Evolutionary conservation across 2,113 vertebrate genomes (phyloP).

Genomic region (Labeo catla): DNA sequence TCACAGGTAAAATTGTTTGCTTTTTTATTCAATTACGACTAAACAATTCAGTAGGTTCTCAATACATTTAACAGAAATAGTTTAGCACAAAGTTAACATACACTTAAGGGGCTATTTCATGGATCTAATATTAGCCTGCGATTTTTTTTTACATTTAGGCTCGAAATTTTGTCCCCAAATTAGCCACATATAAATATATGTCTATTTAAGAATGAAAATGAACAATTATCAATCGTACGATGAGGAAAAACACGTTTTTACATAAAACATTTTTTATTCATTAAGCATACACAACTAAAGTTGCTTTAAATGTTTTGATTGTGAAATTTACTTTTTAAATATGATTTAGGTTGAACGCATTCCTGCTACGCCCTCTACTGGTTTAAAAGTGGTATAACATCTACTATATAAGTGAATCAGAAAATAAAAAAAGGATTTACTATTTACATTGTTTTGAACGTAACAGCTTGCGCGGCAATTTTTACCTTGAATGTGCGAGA

Average conservation of each 20-base stretch:
- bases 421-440: no score
- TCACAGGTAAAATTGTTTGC: no score
- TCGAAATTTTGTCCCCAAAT: not conserved
- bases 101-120: not conserved
- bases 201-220: not conserved
- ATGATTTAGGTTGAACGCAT: not conserved
- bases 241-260: not conserved
- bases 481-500: not conserved
- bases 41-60: no score
- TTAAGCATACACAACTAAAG: not conserved
- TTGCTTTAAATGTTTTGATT: not conserved
- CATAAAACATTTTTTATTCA: not conserved
- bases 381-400: not conserved
- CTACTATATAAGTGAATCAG: not conserved
- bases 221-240: not conserved
- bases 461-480: not conserved
- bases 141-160: not conserved
- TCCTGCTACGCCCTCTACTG: slow-evolving; percentile 36
- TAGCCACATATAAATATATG: not conserved
- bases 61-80: no score
- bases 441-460: not conserved
- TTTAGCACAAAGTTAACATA: slow-evolving; percentile 38
- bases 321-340: not conserved
- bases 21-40: no score
- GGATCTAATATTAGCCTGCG: slow-evolving; percentile 6